Evolutionary conservation across 1,140 invertebrate genomes (phyloP), one percentile per base, ranked within the genome.

Genomic region (Lethocerus indicus): DNA sequence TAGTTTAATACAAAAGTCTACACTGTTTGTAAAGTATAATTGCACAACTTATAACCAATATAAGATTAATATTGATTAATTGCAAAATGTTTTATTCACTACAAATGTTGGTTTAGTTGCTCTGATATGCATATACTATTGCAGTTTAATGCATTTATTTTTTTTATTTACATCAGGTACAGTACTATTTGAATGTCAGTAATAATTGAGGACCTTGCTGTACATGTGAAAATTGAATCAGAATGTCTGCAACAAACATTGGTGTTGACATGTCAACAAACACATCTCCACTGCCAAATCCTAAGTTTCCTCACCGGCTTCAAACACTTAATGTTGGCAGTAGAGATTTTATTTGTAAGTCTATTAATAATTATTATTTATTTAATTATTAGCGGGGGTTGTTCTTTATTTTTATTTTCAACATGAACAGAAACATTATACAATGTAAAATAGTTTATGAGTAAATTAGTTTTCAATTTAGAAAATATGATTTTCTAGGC

Each of bases 261-360:
- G 51, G 48, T 45, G 47, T 54, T n/a, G 54, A 55, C 35, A 48
- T 52, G 32, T 27, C 43, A 3, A 55, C 54, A 9, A 53, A 45
- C 28, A 54, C 53, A 20, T 40, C 54, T 20, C 54, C 51, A 25
- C 37, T 36, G 9, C 37, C 50, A 12, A 25, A 50, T n/a, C 25
- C 21, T 1, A 55, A 52, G 41, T 55, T 52, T 40, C 32, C 41
- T 26, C 50, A 55, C 24, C 23, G 47, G 43, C n/a, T 27, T 18
- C 41, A 45, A 13, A 28, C 36, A 5, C 18, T 52, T 16, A 47
- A 45, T 18, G 41, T 55, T 25, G 54, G 54, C 9, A 52, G 50
- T 24, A 52, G 50, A 26, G 54, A 55, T 21, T 55, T 55, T 43
- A 55, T 55, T 37, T 46, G 54, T 55, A 41, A 52, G 54, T 55